phyloP scores from a whole-genome alignment of 2,113 vertebrate genomes.

The Corythornis madagascariensis region DNA sequence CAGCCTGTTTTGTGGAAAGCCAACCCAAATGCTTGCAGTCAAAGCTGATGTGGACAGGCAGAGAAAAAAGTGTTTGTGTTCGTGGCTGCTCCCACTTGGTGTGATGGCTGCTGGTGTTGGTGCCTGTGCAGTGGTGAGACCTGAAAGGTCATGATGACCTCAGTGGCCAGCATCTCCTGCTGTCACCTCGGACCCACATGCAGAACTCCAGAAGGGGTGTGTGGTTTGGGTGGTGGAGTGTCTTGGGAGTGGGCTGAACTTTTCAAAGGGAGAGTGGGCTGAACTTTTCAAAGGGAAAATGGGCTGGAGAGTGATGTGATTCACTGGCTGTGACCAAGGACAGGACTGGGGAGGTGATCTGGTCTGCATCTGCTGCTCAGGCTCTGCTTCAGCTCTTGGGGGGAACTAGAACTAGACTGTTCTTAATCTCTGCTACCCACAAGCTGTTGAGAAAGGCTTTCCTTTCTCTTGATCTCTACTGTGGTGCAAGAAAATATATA shows the following conservation, averaged over 20 bases:
- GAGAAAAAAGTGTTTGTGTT: background rate
- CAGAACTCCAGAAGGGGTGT: fast-evolving
- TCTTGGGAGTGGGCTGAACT: background rate
- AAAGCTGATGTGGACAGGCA: background rate
- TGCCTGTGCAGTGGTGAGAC: fast-evolving
- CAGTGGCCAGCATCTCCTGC: background rate
- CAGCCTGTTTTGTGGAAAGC: background rate
- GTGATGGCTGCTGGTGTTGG: background rate
- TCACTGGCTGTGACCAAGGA: fast-evolving
- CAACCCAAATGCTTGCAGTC: fast-evolving
- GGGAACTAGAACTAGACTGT: background rate
- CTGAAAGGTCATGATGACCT: background rate
- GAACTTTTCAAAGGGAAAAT: background rate
- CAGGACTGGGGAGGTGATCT: background rate
- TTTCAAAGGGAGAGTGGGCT: background rate
- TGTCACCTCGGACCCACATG: background rate
- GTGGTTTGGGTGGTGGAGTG: background rate
- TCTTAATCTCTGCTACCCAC: background rate
- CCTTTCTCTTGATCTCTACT: background rate
- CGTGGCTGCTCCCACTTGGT: fast-evolving
- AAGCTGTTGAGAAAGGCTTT: background rate
- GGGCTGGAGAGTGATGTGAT: background rate
- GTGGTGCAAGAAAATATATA: background rate
- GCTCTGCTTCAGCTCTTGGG: background rate
- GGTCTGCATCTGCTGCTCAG: background rate